phyloP scores from a whole-genome alignment of 2,113 vertebrate genomes.

The Archocentrus centrarchus region DNA sequence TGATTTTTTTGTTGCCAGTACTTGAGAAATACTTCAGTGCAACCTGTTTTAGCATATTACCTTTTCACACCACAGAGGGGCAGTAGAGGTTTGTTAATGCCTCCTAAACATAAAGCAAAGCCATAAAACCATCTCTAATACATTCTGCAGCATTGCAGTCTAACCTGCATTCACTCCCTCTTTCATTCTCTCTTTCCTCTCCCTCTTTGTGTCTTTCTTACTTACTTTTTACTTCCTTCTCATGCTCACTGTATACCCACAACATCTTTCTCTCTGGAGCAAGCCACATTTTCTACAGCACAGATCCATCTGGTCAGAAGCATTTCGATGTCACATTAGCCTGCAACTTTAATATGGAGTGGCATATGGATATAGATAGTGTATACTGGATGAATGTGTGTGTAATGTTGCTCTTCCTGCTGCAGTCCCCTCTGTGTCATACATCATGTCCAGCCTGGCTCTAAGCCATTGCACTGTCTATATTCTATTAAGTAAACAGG shows the following conservation, averaged over 20 bases:
- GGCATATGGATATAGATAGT: background rate
- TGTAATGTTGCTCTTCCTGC: background rate
- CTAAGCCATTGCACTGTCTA: conserved; percentile 3
- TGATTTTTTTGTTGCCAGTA: background rate
- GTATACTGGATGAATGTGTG: background rate
- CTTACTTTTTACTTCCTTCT: background rate
- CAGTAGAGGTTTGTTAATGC: conserved; percentile 23
- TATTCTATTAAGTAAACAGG: conserved; percentile 36
- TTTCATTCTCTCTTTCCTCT: background rate
- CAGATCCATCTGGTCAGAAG: background rate
- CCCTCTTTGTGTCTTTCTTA: background rate
- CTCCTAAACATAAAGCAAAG: background rate
- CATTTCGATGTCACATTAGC: background rate
- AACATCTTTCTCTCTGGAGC: conserved; percentile 4
- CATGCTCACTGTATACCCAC: background rate
- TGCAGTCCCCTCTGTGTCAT: conserved; percentile 35
- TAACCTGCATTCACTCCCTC: background rate
- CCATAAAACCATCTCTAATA: conserved; percentile 15
- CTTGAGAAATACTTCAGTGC: background rate
- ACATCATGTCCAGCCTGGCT: conserved; percentile 45
- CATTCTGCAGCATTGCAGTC: conserved; percentile 65
- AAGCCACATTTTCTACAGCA: background rate
- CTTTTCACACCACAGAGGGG: conserved; percentile 34
- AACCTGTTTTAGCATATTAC: background rate
- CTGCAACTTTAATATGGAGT: conserved; percentile 2